These are phyloP conservation scores for Muntiacus muntjak DNA, from an alignment of 2,113 vertebrate species.

Conservation along the genomic window DNA sequence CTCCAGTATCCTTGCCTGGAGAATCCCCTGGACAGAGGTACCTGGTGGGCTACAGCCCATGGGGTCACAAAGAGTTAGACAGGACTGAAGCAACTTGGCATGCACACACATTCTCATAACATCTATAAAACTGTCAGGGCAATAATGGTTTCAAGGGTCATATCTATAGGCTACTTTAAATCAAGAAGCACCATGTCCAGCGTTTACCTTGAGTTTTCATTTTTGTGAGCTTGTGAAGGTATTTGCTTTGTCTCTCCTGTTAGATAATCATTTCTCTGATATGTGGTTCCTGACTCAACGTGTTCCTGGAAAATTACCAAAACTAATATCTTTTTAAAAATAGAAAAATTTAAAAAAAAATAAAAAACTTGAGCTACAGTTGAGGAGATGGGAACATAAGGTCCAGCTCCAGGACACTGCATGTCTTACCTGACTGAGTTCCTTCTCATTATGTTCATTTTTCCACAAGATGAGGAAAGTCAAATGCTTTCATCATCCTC, in stretches of 20 bases:
- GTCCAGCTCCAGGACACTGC: not conserved
- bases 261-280: not conserved
- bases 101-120: not conserved
- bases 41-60: not conserved
- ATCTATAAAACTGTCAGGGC: not conserved
- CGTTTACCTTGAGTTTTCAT: not conserved
- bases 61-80: not conserved
- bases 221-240: not conserved
- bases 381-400: not conserved
- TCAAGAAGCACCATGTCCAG: not conserved
- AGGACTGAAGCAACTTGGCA: not conserved
- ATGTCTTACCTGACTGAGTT: not conserved
- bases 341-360: not conserved
- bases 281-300: not conserved
- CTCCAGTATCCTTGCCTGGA: not conserved
- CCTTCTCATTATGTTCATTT: not conserved
- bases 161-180: not conserved
- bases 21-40: not conserved
- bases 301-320: not conserved
- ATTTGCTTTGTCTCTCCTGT: not conserved
- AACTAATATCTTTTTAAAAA: not conserved
- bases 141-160: not conserved
- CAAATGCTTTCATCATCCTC: not conserved
- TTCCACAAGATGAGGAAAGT: not conserved
- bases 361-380: not conserved